These are phyloP conservation scores for Oxygymnocypris stewartii DNA, from an alignment of 2,113 vertebrate species.

Conservation along the genomic window DNA sequence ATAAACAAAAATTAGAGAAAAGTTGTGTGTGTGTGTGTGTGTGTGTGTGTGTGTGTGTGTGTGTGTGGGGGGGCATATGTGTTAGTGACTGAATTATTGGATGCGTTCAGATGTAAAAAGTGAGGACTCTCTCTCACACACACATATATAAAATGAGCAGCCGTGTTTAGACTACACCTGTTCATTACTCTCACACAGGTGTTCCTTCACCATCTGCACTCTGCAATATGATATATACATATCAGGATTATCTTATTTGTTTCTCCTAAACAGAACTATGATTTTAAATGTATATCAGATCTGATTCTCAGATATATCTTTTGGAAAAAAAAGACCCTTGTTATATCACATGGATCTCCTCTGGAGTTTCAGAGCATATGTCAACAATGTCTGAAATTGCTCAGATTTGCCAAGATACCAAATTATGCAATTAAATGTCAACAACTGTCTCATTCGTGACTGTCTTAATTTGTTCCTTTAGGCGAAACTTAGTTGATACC, in stretches of 20 bases:
- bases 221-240: background rate
- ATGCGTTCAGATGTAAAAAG: constrained; percentile 8
- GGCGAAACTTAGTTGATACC: background rate
- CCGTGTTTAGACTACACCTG: background rate
- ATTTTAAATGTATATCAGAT: background rate
- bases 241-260: background rate
- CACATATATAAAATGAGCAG: background rate
- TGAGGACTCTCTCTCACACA: background rate
- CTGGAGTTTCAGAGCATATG: background rate
- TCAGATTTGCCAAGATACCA: background rate
- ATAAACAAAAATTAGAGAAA: background rate
- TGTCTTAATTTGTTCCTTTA: background rate
- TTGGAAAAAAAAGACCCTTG: background rate
- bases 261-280: no score
- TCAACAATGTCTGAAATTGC: background rate
- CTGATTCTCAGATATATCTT: background rate
- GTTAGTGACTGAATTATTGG: background rate
- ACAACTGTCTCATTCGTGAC: background rate
- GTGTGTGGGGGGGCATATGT: background rate
- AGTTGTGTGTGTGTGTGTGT: constrained; percentile 9
- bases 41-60: no score
- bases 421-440: background rate
- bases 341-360: background rate
- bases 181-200: constrained; percentile 1
- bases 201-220: background rate